Conservation (phyloP, 2,113 vertebrate species). For the Pipa parva region DNA sequence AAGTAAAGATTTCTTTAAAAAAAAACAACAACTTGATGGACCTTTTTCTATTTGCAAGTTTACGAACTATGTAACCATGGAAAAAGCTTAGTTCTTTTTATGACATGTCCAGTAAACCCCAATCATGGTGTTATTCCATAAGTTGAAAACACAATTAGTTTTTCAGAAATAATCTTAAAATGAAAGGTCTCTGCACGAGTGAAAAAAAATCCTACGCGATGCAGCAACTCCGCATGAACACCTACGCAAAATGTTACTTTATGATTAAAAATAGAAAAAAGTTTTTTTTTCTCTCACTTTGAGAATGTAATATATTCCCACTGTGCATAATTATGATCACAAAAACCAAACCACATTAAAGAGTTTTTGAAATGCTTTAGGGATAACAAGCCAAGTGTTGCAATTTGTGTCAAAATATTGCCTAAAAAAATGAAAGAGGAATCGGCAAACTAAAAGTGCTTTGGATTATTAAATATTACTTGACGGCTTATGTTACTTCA, state of each 20-base stretch:
- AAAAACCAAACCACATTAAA: conserved; percentile 6
- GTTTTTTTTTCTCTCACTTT: neutral
- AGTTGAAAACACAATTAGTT: too few relatives aligned
- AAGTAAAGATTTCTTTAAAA: too few relatives aligned
- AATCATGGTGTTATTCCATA: too few relatives aligned
- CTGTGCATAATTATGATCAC: conserved; percentile 14
- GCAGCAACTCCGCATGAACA: conserved; percentile 1
- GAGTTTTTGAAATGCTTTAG: too few relatives aligned
- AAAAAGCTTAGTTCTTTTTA: too few relatives aligned
- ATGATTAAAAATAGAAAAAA: conserved; percentile 32
- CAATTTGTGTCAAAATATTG: neutral
- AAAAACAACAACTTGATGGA: too few relatives aligned
- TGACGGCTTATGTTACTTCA: too few relatives aligned
- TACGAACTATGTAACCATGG: too few relatives aligned
- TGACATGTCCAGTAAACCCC: too few relatives aligned
- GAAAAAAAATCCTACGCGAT: conserved; percentile 18
- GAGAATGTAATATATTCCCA: conserved; percentile 18
- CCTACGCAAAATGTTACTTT: conserved; percentile 11
- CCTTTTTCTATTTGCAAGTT: too few relatives aligned
- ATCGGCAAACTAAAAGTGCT: neutral
- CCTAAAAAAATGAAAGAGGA: neutral
- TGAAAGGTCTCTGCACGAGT: conserved; percentile 5
- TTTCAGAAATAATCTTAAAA: neutral
- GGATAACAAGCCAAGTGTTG: neutral
- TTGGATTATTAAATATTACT: too few relatives aligned